Conservation (phyloP, 2,113 vertebrate species). For the Numenius arquata region DNA sequence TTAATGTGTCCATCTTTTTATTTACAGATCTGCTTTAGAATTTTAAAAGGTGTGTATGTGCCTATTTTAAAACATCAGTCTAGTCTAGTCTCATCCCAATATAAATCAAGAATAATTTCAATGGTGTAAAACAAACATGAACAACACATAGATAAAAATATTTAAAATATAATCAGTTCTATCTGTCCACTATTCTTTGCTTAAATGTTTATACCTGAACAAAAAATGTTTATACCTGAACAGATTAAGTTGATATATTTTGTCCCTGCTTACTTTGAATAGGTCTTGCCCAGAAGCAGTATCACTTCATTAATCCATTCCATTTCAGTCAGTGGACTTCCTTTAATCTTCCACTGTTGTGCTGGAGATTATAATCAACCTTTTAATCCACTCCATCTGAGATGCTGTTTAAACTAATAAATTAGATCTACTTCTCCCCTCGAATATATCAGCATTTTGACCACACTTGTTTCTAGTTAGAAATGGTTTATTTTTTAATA, state of each 20-base stretch:
- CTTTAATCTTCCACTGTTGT: not conserved
- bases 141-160: not conserved
- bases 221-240: not conserved
- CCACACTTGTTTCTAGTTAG: not conserved
- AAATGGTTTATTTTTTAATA: not conserved
- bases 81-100: not conserved
- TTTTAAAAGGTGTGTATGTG: not conserved
- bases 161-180: not conserved
- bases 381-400: not conserved
- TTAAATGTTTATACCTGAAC: not conserved
- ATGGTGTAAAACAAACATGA: not conserved
- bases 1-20: not conserved
- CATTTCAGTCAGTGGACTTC: not conserved
- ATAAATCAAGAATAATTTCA: not conserved
- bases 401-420: not conserved
- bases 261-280: not conserved
- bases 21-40: not conserved
- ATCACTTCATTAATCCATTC: not conserved
- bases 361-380: not conserved
- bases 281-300: not conserved
- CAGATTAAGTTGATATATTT: not conserved
- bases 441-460: not conserved
- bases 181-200: not conserved
- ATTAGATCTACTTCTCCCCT: not conserved
- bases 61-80: not conserved